These are phyloP conservation scores for Botia kubotai DNA, from an alignment of 2,797 vertebrate species.

Conservation along the genomic window DNA sequence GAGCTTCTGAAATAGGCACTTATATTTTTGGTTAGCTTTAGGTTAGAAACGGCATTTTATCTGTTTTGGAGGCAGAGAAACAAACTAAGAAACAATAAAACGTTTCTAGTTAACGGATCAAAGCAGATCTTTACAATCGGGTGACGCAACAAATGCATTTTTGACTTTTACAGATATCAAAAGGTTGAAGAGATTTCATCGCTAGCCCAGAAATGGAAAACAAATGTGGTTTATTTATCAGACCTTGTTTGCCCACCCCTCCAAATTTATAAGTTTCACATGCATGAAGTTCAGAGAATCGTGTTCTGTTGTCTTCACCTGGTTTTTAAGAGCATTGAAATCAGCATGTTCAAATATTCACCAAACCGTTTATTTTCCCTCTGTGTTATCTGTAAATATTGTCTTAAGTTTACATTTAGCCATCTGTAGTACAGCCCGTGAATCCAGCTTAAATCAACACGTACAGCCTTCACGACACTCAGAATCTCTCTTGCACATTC, in stretches of 20 bases:
- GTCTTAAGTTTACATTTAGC: slow-evolving; percentile 8
- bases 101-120: background rate
- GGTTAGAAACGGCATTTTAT: slow-evolving; percentile 4
- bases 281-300: background rate
- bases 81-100: background rate
- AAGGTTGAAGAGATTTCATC: slow-evolving; percentile 32
- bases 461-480: slow-evolving; percentile 2
- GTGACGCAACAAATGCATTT: background rate
- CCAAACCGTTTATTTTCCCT: background rate
- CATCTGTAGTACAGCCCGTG: slow-evolving; percentile 36
- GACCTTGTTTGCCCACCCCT: background rate
- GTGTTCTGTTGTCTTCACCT: background rate
- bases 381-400: background rate
- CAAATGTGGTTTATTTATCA: slow-evolving; percentile 26
- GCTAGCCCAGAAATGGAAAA: background rate
- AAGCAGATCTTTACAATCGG: slow-evolving; percentile 20
- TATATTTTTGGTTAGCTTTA: background rate
- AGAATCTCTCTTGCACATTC: slow-evolving; percentile 23
- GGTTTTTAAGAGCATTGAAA: slow-evolving; percentile 7
- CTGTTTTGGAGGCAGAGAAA: background rate
- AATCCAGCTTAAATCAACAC: slow-evolving; percentile 42
- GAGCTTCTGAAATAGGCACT: slow-evolving; percentile 12
- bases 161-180: background rate
- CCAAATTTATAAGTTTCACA: slow-evolving; percentile 3
- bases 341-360: background rate